These are phyloP conservation scores for Apostichopus leukothele DNA, from an alignment of 53 echinoderm and acorn worm species.

Conservation along the genomic window DNA sequence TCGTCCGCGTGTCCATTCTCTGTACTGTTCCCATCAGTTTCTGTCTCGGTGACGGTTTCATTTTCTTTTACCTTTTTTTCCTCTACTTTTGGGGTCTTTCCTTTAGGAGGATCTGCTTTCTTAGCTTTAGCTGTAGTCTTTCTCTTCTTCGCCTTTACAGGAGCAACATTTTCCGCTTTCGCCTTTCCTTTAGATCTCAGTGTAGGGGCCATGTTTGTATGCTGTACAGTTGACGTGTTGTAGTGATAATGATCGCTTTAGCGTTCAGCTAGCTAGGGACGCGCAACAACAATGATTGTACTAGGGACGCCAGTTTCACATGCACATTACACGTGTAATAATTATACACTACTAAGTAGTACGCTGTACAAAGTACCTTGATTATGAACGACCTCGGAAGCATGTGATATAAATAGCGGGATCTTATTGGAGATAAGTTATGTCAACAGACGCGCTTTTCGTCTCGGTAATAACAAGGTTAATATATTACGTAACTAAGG, in stretches of 20 bases:
- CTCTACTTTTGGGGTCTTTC: background rate
- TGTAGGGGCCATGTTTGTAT: slow-evolving; percentile 9
- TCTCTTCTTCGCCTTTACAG: background rate
- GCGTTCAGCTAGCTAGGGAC: too few relatives aligned
- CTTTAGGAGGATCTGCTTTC: background rate
- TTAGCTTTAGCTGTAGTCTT: slow-evolving; percentile 1
- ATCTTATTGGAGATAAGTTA: slow-evolving; percentile 33
- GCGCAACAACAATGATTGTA: too few relatives aligned
- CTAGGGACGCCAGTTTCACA: too few relatives aligned
- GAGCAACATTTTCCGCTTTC: background rate
- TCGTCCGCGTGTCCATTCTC: background rate
- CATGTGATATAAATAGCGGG: slow-evolving; percentile 3
- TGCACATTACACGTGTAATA: too few relatives aligned
- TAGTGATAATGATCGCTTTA: too few relatives aligned
- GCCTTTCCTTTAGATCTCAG: background rate
- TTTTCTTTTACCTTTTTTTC: background rate
- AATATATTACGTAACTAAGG: too few relatives aligned
- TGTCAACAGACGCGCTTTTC: background rate
- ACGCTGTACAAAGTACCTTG: too few relatives aligned
- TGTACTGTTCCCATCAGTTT: background rate
- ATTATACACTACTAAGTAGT: too few relatives aligned
- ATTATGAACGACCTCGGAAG: background rate
- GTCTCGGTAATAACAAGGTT: too few relatives aligned
- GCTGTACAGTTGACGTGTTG: too few relatives aligned
- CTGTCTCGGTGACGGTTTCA: background rate